Base-by-base conservation (phyloP, 92 coral and sea anemone species). In the Isaurus tuberculatus region DNA sequence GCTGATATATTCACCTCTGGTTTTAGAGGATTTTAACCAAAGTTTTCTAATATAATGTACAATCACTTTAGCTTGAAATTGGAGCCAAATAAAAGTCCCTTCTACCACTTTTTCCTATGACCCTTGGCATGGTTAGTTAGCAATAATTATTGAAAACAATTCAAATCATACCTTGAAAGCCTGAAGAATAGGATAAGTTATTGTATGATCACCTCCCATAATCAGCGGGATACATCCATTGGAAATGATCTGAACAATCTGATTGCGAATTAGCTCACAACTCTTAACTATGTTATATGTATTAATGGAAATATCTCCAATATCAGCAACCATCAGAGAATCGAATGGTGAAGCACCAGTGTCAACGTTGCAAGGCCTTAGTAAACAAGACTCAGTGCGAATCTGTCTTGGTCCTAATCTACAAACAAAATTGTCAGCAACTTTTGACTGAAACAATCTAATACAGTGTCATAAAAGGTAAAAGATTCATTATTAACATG, bases 331-430 rank as follows among this genome's bases (percentile, higher is more conserved):
- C 94, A 91, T 91, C 65, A 95, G 66, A 9, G 96, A 86, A 42
- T 95, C 98, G 88, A 88, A 95, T 70, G 98, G 98, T 0, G 93
- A 89, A 37, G 98, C 98, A 57, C 98, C 98, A 31, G 94, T 95
- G 1, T 78, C 91, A 15, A 70, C 85, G 60, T 95, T 94, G 71
- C 86, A 89, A 5, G 98, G 97, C 60, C 98, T 94, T 16, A 95
- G 75, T 89, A 95, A 34, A 61, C 90, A 87, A 4, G 98, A 95
- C 83, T 95, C 98, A 49, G 79, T 27, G 36, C 98, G 87, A 44
- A 95, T 95, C 77, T 94, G 98, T 70, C 98, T 89, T 33, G 98
- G 98, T 7, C 98, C 98, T 81, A 90, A 84, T 72, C 94, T 92
- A 37, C 1, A 10, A 61, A 25, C 19, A 55, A 32, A 83, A 13